A percentile compares a stretch with the other conserved stretches of the same genome.
These are phyloP conservation scores for Platanista minor DNA, from an alignment of 2,113 vertebrate genomes.

Conservation along the genomic window DNA sequence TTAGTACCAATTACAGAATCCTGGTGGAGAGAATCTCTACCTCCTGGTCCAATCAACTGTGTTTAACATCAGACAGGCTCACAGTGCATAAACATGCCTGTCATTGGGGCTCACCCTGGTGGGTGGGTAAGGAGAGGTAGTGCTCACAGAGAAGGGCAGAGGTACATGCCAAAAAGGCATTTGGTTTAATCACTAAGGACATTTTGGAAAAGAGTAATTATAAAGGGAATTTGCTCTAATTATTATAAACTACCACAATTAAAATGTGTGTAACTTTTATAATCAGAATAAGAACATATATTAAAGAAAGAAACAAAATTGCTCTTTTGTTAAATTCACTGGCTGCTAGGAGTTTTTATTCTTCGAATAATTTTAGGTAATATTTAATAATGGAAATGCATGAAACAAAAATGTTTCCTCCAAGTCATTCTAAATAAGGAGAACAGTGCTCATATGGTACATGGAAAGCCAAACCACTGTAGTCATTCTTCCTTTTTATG, in stretches of 20 bases:
- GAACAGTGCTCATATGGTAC: neutral
- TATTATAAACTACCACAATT: neutral
- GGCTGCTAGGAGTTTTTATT: conserved; percentile 1
- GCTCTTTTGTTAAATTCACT: neutral
- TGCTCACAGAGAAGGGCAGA: neutral
- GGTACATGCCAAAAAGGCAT: neutral
- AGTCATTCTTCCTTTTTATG: neutral
- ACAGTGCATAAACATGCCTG: neutral
- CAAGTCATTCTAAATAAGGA: neutral
- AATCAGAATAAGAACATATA: conserved; percentile 12
- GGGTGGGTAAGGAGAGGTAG: neutral
- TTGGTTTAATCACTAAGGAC: neutral
- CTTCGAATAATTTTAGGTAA: conserved; percentile 11
- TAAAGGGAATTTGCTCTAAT: neutral
- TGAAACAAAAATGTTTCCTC: conserved; percentile 5
- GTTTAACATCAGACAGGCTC: neutral
- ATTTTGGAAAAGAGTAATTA: neutral
- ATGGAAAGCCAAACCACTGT: neutral
- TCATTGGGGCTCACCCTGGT: neutral
- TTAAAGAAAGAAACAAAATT: neutral
- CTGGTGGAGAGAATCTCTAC: neutral
- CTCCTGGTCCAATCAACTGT: neutral
- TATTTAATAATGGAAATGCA: conserved; percentile 37
- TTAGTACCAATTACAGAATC: neutral
- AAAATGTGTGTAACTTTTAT: neutral